These are phyloP conservation scores for Hofmannophila pseudospretella DNA, from an alignment of 2,888 invertebrate genomes.

Conservation along the genomic window DNA sequence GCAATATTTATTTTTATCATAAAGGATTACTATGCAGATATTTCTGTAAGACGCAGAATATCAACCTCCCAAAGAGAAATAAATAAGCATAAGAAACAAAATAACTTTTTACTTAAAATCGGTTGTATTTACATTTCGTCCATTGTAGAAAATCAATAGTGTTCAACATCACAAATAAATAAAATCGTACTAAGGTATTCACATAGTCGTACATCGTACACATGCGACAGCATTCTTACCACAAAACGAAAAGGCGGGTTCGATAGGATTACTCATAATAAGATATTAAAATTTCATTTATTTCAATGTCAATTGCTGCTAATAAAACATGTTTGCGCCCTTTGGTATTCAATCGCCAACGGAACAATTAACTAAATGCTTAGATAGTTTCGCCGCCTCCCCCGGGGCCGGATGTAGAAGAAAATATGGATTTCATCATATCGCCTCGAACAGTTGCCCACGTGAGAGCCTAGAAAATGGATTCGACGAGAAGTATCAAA, in stretches of 20 bases:
- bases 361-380: conserved; percentile 59
- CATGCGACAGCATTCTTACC: conserved; percentile 68
- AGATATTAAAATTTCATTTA: conserved; percentile 50
- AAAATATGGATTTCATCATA: conserved; percentile 5
- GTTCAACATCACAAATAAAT: conserved; percentile 78
- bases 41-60: conserved; percentile 17
- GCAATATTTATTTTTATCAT: conserved; percentile 41
- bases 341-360: conserved; percentile 55
- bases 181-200: conserved; percentile 76
- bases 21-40: conserved; percentile 15
- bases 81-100: conserved; percentile 72
- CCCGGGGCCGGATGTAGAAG: conserved; percentile 18
- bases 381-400: conserved; percentile 36
- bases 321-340: conserved; percentile 49
- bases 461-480: conserved; percentile 45
- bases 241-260: conserved; percentile 68
- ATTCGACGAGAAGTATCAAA: conserved; percentile 52
- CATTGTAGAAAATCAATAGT: conserved; percentile 76
- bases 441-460: conserved; percentile 38
- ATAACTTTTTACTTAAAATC: conserved; percentile 77
- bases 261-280: conserved; percentile 52
- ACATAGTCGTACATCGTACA: conserved; percentile 70
- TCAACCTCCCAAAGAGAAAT: conserved; percentile 44
- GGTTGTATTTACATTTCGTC: conserved; percentile 79
- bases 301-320: conserved; percentile 56